phyloP scores from a whole-genome alignment of 2,888 invertebrate genomes.

The Calliphora vomitoria region DNA sequence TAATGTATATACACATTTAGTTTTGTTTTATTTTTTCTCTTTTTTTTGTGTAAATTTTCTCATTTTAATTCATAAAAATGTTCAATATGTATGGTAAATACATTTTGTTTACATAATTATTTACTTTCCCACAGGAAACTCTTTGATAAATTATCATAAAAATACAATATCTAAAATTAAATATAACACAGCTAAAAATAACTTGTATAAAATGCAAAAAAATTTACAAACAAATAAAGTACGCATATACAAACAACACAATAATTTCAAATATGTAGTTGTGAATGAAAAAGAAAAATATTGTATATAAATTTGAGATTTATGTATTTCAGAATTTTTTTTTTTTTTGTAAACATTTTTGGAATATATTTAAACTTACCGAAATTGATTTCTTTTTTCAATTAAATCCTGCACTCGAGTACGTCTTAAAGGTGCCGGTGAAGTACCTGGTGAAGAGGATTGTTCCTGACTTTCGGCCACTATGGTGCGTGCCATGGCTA shows the following conservation, averaged over 20 bases:
- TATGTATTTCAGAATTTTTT: conserved; percentile 33
- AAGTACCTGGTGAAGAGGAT: conserved; percentile 86
- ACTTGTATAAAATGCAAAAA: conserved; percentile 29
- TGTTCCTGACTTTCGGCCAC: conserved; percentile 81
- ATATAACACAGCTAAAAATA: conserved; percentile 59
- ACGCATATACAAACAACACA: neutral
- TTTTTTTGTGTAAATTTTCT: neutral
- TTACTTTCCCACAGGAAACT: conserved; percentile 66
- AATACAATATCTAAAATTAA: conserved; percentile 65
- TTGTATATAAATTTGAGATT: conserved; percentile 6
- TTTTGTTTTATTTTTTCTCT: neutral
- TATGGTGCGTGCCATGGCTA: conserved; percentile 90
- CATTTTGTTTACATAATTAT: conserved; percentile 16
- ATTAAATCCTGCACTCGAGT: conserved; percentile 87
- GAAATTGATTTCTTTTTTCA: conserved; percentile 89
- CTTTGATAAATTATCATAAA: conserved; percentile 64
- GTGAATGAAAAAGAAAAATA: conserved; percentile 29
- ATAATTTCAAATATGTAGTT: conserved; percentile 24
- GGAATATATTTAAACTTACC: conserved; percentile 85
- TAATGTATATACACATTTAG: neutral
- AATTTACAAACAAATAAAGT: conserved; percentile 1
- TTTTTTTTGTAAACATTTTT: neutral
- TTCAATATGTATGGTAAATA: neutral
- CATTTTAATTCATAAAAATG: conserved; percentile 44
- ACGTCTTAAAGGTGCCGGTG: conserved; percentile 88